Percentiles rank a stretch among this genome's conserved stretches.
phyloP scores from a whole-genome alignment of 2,888 invertebrate species.

The Pelosia muscerda region DNA sequence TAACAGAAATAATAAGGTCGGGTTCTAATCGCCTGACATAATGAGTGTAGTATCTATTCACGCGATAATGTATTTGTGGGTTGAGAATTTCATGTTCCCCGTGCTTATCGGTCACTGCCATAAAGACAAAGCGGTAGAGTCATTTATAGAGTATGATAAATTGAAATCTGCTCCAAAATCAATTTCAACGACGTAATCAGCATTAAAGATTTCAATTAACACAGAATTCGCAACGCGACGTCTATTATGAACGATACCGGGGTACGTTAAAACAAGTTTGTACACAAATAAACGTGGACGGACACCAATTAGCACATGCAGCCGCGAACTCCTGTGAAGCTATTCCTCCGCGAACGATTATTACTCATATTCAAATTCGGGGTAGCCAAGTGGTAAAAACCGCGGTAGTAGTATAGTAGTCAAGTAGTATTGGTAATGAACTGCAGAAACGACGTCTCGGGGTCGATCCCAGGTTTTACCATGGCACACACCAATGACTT shows the following conservation, averaged over 20 bases:
- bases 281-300: conserved; percentile 66
- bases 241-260: conserved; percentile 28
- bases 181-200: conserved; percentile 51
- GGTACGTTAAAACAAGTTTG: conserved; percentile 36
- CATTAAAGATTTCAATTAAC: conserved; percentile 64
- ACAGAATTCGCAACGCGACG: conserved; percentile 26
- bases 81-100: conserved; percentile 58
- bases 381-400: too few relatives aligned
- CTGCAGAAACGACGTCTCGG: too few relatives aligned
- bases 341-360: conserved; percentile 54
- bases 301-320: conserved; percentile 70
- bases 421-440: too few relatives aligned
- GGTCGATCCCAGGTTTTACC: too few relatives aligned
- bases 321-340: conserved; percentile 53
- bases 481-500: too few relatives aligned
- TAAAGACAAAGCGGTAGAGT: conserved; percentile 29
- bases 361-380: conserved; percentile 40
- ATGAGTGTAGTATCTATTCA: conserved; percentile 35
- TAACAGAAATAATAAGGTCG: conserved; percentile 59
- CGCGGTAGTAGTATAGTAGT: too few relatives aligned
- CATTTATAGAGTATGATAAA: conserved; percentile 18
- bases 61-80: conserved; percentile 68
- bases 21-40: conserved; percentile 48
- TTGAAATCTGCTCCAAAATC: conserved; percentile 28
- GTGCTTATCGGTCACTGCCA: conserved; percentile 19